Evolutionary conservation across 2,113 vertebrate species (phyloP).

Genomic region (Sylvia atricapilla): DNA sequence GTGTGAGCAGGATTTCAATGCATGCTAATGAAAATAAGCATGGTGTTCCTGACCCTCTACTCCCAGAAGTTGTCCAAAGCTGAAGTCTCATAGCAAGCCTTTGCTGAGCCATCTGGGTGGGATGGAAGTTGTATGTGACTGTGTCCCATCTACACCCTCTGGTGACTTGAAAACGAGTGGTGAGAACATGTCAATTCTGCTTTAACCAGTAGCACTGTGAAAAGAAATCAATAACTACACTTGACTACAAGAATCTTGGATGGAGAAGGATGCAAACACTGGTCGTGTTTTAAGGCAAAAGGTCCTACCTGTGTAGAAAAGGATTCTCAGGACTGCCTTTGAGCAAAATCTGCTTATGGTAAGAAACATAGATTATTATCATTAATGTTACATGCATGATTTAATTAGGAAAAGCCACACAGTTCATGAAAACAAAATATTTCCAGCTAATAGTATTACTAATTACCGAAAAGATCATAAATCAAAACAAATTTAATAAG

Average conservation of each 20-base stretch:
- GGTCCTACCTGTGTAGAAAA: background rate
- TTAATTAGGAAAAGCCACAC: constrained; percentile 15
- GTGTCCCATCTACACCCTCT: background rate
- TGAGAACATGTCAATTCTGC: background rate
- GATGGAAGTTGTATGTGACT: background rate
- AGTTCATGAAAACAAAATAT: constrained; percentile 11
- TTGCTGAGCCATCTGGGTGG: fast-evolving
- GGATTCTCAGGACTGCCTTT: background rate
- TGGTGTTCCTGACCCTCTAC: fast-evolving
- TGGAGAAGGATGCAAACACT: background rate
- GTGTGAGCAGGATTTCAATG: background rate
- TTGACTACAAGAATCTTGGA: background rate
- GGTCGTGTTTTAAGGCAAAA: background rate
- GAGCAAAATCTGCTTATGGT: background rate
- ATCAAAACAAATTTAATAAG: constrained; percentile 25
- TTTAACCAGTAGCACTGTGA: background rate
- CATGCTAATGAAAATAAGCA: background rate
- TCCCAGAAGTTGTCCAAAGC: background rate
- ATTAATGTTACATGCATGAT: background rate
- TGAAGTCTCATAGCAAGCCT: background rate
- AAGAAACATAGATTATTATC: background rate
- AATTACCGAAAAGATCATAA: constrained; percentile 2
- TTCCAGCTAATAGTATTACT: background rate
- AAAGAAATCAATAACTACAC: background rate
- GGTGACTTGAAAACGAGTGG: background rate